Percentiles rank a stretch among this genome's conserved stretches.
These are phyloP conservation scores for Loxodonta africana DNA, from an alignment of 2,113 vertebrate genomes.

Conservation along the genomic window DNA sequence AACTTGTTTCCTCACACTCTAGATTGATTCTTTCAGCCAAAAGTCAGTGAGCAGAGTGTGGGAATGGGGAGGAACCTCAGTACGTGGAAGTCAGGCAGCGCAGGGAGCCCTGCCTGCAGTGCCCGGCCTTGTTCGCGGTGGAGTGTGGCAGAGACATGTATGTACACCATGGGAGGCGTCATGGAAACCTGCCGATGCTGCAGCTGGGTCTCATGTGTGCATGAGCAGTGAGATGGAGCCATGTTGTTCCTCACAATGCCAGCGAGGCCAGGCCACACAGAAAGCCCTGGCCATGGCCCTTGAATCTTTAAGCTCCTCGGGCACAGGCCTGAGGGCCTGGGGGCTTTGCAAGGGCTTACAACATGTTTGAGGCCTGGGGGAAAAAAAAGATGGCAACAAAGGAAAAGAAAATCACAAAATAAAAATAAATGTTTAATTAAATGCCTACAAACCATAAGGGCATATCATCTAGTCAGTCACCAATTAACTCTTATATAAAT, in stretches of 20 bases:
- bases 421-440: slow-evolving; percentile 38
- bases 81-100: no score
- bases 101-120: background rate
- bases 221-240: background rate
- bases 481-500: background rate
- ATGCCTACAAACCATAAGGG: background rate
- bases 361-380: background rate
- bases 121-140: background rate
- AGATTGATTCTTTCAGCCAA: background rate
- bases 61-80: background rate
- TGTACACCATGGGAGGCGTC: background rate
- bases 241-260: background rate
- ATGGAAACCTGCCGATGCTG: slow-evolving; percentile 10
- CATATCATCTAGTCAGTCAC: background rate
- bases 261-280: background rate
- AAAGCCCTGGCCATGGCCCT: background rate
- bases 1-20: background rate
- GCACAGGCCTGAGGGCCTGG: background rate
- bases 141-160: background rate
- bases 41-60: background rate
- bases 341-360: background rate
- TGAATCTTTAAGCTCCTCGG: background rate
- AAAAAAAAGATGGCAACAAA: background rate
- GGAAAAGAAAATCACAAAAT: slow-evolving; percentile 31
- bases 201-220: background rate